Conservation (phyloP, 2,888 invertebrate species). For the Orthosia gracilis region DNA sequence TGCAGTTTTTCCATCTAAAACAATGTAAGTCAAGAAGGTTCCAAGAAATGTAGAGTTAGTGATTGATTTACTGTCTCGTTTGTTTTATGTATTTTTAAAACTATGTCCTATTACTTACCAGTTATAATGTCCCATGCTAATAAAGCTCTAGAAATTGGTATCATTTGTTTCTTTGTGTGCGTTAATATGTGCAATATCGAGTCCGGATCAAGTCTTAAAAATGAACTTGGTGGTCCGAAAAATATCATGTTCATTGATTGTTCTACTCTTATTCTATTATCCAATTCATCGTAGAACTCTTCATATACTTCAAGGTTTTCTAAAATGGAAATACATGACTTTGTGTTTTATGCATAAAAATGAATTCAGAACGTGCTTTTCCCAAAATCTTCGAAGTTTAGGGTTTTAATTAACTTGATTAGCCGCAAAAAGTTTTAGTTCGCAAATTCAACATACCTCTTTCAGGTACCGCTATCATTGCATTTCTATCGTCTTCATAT, state of each 20-base stretch:
- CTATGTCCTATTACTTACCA: conserved; percentile 69
- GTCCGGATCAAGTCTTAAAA: conserved; percentile 85
- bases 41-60: neutral
- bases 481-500: conserved; percentile 87
- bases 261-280: conserved; percentile 76
- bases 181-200: conserved; percentile 82
- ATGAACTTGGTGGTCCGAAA: conserved; percentile 83
- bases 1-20: conserved; percentile 86
- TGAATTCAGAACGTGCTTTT: neutral
- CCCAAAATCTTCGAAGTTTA: neutral
- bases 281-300: conserved; percentile 85
- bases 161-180: conserved; percentile 78
- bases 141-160: conserved; percentile 81
- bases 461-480: conserved; percentile 81
- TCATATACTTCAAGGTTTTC: conserved; percentile 75
- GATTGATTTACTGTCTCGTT: neutral
- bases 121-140: conserved; percentile 88
- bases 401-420: neutral
- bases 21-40: neutral
- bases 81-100: neutral
- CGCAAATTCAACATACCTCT: conserved; percentile 69
- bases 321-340: conserved; percentile 55
- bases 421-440: neutral
- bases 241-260: conserved; percentile 86
- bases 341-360: neutral